phyloP scores from a whole-genome alignment of 2,797 vertebrate species.

The Spheniscus humboldti region DNA sequence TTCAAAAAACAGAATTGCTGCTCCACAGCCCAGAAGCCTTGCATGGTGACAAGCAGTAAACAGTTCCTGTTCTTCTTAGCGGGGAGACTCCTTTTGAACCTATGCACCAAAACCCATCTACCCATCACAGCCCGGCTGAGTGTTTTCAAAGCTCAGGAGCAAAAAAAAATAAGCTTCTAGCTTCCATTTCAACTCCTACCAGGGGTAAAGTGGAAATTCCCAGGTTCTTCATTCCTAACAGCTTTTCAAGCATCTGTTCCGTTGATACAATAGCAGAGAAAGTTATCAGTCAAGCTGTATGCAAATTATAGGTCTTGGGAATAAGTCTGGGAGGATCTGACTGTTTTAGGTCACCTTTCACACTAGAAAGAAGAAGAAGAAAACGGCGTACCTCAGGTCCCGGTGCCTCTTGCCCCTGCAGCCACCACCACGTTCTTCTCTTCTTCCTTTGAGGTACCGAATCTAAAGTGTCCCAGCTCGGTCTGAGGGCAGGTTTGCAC shows the following conservation, averaged over 20 bases:
- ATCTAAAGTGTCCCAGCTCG: not conserved
- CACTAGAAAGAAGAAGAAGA: not conserved
- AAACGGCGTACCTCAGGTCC: not conserved
- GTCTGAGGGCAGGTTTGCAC: not conserved
- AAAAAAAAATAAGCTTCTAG: not conserved
- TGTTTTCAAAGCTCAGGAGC: not conserved
- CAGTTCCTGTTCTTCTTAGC: constrained; percentile 71
- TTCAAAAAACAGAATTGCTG: constrained; percentile 62
- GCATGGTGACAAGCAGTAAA: constrained; percentile 12
- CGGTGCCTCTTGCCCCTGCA: not conserved
- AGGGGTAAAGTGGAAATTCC: not conserved
- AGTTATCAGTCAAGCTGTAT: not conserved
- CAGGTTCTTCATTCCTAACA: not conserved
- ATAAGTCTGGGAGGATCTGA: not conserved
- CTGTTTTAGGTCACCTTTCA: not conserved
- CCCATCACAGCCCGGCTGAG: not conserved
- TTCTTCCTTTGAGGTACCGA: not conserved
- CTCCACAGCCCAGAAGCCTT: constrained; percentile 58
- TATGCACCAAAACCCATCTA: constrained; percentile 18
- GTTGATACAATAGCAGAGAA: not conserved
- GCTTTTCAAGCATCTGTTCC: not conserved
- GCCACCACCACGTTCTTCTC: not conserved
- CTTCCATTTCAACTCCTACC: not conserved
- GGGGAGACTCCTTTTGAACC: constrained; percentile 54
- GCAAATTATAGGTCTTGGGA: not conserved